Conservation (phyloP, 2,888 invertebrate genomes). For the Mythimna pallens region DNA sequence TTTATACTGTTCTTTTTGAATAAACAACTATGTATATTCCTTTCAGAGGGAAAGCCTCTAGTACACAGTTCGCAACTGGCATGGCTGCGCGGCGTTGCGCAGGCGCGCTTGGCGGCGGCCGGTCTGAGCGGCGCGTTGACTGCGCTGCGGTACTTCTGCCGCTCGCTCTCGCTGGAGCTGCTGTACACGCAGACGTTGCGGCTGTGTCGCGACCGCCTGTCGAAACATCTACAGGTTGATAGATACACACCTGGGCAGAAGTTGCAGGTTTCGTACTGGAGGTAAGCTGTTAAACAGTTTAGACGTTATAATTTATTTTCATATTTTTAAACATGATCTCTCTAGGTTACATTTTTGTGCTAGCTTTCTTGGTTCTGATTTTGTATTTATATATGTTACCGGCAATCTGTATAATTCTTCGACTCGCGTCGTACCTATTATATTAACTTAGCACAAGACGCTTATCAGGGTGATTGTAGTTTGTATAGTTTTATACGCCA, state of each 20-base stretch:
- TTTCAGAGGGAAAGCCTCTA: conserved; percentile 96
- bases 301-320: no score
- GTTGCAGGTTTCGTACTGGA: conserved; percentile 98
- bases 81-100: conserved; percentile 98
- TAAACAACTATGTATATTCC: not conserved
- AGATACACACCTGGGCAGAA: conserved; percentile 97
- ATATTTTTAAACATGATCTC: no score
- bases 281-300: conserved; percentile 82
- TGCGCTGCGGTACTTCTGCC: conserved; percentile 97
- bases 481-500: no score
- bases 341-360: no score
- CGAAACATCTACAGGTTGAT: conserved; percentile 97
- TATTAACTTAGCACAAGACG: no score
- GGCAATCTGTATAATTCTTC: no score
- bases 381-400: no score
- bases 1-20: no score
- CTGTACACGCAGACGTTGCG: conserved; percentile 97
- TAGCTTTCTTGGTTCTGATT: no score
- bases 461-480: no score
- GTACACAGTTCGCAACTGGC: conserved; percentile 98
- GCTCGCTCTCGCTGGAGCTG: conserved; percentile 97
- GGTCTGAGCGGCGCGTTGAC: conserved; percentile 93
- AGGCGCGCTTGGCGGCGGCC: conserved; percentile 95
- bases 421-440: no score
- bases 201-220: conserved; percentile 96